Evolutionary conservation across 2,888 invertebrate genomes (phyloP).

Genomic region (Didymodactylos carnosus): DNA sequence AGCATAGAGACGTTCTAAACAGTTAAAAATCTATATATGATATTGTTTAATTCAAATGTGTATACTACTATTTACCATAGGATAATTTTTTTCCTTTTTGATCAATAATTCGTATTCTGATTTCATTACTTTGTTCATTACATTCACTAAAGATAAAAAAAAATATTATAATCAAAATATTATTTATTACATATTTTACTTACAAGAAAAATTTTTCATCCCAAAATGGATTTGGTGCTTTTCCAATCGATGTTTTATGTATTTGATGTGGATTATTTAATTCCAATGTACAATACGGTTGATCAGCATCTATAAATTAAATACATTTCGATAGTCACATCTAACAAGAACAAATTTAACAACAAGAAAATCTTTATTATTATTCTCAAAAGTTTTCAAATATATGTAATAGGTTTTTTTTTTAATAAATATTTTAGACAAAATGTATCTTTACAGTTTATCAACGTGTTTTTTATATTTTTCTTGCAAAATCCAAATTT

Average conservation of each 20-base stretch:
- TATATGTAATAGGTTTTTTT: no score
- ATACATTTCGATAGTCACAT: no score
- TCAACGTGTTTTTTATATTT: no score
- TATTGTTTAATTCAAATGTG: background rate
- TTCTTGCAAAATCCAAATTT: no score
- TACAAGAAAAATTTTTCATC: no score
- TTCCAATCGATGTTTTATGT: background rate
- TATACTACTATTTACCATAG: background rate
- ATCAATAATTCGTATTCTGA: background rate
- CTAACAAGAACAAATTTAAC: no score
- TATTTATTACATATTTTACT: background rate
- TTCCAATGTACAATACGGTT: background rate
- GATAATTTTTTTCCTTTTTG: background rate
- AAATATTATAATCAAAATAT: background rate
- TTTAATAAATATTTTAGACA: no score
- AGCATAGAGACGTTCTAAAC: background rate
- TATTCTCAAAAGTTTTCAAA: no score
- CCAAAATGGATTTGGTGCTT: background rate
- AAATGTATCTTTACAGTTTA: no score
- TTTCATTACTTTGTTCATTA: background rate
- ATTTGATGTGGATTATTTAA: background rate
- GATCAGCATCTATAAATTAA: background rate
- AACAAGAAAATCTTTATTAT: no score
- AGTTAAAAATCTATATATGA: background rate
- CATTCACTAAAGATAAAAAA: background rate